Base-by-base conservation (phyloP, 2,113 vertebrate species). In the Sakesphorus luctuosus region DNA sequence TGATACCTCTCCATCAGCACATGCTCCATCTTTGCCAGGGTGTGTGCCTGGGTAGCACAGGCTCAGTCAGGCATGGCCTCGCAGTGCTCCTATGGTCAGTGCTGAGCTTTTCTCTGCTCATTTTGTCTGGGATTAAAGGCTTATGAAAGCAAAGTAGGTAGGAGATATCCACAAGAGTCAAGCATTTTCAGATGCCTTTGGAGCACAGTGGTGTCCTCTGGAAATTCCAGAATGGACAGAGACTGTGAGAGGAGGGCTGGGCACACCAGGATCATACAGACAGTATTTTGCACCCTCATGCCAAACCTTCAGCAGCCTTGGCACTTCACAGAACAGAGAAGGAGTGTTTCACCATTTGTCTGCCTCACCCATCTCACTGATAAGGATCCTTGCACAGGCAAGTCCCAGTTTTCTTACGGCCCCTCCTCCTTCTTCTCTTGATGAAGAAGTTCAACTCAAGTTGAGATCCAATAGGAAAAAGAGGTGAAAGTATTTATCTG, bases 1-100 rank as follows among this genome's bases (percentile, higher is more conserved):
- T 18, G 43, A 77, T 84, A 68, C 29, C 52, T 81, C 84, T 90
- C 83, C 59, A 21, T 71, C 86, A 86, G 36, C 83, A 62, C 77
- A 71, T 88, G 88, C 72, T 87, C n/a, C n/a, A 2, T 81, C 68
- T 87, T 82, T 71, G 18, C 44, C 24, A 4, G 25, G 24, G 31
- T 33, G 61, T 13, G 43, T 76, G 69, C 55, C 72, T 77, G 83
- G 43, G 33, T 88, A 78, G 68, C 86, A 77, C n/a, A 43, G 76
- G 14, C 58, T 73, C 17, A 0, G 49, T 20, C 43, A 68, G 50
- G 43, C 53, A 43, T 0, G 0, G 66, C 62, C 52, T 85, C 3
- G 1, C 24, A 11, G 6, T 11, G 28, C 43, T 81, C 43, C 35
- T 65, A 9, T 7, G 49, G 38, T 63, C 67, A 18, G 3, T n/a